Percentiles rank a stretch among this genome's conserved stretches.
Evolutionary conservation across 2,888 invertebrate species (phyloP).

Genomic region (Antitype chi): DNA sequence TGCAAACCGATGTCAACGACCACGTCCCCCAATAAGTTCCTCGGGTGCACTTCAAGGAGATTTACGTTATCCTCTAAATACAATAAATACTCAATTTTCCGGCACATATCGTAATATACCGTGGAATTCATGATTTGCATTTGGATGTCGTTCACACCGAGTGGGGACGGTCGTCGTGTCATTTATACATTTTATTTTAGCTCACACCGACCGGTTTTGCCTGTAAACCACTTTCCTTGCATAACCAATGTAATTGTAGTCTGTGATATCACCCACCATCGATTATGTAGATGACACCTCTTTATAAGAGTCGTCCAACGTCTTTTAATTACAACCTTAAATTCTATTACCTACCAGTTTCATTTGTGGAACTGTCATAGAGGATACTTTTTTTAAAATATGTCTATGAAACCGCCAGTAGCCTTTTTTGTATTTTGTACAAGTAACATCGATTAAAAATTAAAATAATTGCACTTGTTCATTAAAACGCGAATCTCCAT

Average conservation of each 20-base stretch:
- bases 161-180: conserved; percentile 42
- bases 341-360: conserved; percentile 4
- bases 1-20: conserved; percentile 17
- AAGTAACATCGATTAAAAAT: conserved; percentile 17
- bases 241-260: conserved; percentile 71
- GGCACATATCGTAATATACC: conserved; percentile 45
- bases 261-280: conserved; percentile 59
- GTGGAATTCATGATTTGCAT: conserved; percentile 67
- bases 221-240: conserved; percentile 68
- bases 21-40: conserved; percentile 1
- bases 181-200: conserved; percentile 61
- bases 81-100: conserved; percentile 60
- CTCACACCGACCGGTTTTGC: conserved; percentile 69
- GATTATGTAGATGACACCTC: conserved; percentile 43
- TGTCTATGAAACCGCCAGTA: background rate
- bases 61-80: conserved; percentile 26
- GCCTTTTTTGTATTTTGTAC: conserved; percentile 30
- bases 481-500: conserved; percentile 22
- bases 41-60: conserved; percentile 32
- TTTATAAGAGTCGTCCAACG: conserved; percentile 34
- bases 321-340: conserved; percentile 32
- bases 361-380: conserved; percentile 1
- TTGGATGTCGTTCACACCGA: conserved; percentile 64
- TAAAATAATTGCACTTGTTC: conserved; percentile 33
- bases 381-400: background rate